phyloP scores from a whole-genome alignment of 2,888 invertebrate genomes.

The Rotaria sp. region DNA sequence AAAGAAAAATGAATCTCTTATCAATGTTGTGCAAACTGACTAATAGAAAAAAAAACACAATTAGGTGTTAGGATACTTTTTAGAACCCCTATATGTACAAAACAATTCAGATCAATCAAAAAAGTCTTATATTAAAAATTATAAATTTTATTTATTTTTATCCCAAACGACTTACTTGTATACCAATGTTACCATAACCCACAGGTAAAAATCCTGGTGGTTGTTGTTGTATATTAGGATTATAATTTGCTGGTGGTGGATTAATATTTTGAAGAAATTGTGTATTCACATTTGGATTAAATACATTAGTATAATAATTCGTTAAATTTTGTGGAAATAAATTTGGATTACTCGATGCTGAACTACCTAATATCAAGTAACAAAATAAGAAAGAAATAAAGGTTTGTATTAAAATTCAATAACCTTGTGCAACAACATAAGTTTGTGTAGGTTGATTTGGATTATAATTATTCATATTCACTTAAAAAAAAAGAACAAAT shows the following conservation, averaged over 20 bases:
- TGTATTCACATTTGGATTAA: not conserved
- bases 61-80: too few relatives aligned
- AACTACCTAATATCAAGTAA: not conserved
- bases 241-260: not conserved
- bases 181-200: not conserved
- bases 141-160: too few relatives aligned
- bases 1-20: too few relatives aligned
- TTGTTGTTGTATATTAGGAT: not conserved
- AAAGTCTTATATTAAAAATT: too few relatives aligned
- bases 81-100: too few relatives aligned
- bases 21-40: too few relatives aligned
- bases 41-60: too few relatives aligned
- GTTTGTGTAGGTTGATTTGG: not conserved
- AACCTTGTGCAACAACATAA: conserved; percentile 29
- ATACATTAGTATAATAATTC: conserved; percentile 7
- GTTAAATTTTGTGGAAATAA: conserved; percentile 23
- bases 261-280: conserved; percentile 2
- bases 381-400: not conserved
- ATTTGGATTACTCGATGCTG: conserved; percentile 8
- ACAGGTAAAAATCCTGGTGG: not conserved
- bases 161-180: not conserved
- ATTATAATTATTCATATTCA: not conserved
- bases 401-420: not conserved
- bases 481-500: not conserved
- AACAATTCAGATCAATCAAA: too few relatives aligned